These are phyloP conservation scores for Anolis carolinensis DNA, from an alignment of 2,113 vertebrate species.

Conservation along the genomic window DNA sequence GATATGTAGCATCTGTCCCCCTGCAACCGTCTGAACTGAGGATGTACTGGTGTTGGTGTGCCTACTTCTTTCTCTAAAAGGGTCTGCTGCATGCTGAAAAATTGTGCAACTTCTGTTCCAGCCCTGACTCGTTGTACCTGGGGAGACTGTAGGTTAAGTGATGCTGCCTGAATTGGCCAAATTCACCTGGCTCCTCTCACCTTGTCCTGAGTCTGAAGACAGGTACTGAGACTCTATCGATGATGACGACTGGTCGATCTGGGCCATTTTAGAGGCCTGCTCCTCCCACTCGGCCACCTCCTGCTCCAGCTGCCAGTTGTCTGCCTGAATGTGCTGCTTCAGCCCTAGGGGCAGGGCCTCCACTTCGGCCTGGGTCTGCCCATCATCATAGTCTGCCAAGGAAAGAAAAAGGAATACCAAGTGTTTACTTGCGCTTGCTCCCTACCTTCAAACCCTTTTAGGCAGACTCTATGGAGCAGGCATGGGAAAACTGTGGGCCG, in stretches of 20 bases:
- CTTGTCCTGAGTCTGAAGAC: conserved; percentile 61
- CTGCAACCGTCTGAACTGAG: too few relatives aligned
- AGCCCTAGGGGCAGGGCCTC: conserved; percentile 82
- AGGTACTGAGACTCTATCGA: conserved; percentile 58
- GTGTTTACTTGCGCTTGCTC: background rate
- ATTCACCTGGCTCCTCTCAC: conserved; percentile 51
- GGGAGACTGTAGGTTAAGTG: too few relatives aligned
- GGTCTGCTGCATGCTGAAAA: too few relatives aligned
- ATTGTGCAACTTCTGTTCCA: too few relatives aligned
- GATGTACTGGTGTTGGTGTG: too few relatives aligned
- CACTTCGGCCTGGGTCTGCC: conserved; percentile 80
- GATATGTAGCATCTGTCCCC: too few relatives aligned
- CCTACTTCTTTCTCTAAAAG: too few relatives aligned
- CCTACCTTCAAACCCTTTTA: background rate
- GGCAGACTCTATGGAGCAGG: background rate
- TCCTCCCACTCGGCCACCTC: conserved; percentile 93
- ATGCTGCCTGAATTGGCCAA: too few relatives aligned
- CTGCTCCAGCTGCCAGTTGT: conserved; percentile 91
- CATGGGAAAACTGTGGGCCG: too few relatives aligned
- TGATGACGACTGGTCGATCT: conserved; percentile 72
- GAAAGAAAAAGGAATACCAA: background rate
- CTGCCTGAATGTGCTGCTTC: conserved; percentile 85
- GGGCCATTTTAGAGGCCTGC: conserved; percentile 86
- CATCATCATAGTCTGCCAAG: conserved; percentile 64
- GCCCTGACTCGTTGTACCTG: too few relatives aligned